phyloP scores from a whole-genome alignment of 2,113 vertebrate genomes.

The Plectropomus leopardus region DNA sequence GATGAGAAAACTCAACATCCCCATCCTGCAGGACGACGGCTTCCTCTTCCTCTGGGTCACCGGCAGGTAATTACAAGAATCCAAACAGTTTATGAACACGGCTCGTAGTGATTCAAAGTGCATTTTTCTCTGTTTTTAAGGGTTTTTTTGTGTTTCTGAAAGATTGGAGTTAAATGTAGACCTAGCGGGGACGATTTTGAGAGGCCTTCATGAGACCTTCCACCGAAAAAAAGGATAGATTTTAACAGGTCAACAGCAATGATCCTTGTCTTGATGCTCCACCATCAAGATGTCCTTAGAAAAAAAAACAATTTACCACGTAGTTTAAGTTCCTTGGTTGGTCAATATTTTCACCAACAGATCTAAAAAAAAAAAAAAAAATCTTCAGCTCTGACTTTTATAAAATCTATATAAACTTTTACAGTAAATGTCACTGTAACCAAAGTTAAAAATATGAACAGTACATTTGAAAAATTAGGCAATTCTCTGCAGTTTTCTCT shows the following conservation, averaged over 20 bases:
- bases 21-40: conserved; percentile 93
- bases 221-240: too few relatives aligned
- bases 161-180: too few relatives aligned
- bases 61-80: conserved; percentile 85
- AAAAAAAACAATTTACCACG: background rate
- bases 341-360: background rate
- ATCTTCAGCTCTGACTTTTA: too few relatives aligned
- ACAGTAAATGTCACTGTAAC: background rate
- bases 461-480: background rate
- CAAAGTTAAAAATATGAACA: background rate
- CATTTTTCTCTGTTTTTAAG: too few relatives aligned
- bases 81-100: too few relatives aligned
- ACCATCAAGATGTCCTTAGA: background rate
- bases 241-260: too few relatives aligned
- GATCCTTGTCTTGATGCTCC: background rate
- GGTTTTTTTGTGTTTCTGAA: too few relatives aligned
- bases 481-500: background rate
- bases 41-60: conserved; percentile 98
- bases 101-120: too few relatives aligned
- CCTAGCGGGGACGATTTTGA: too few relatives aligned
- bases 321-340: background rate
- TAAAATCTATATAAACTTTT: too few relatives aligned
- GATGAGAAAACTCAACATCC: conserved; percentile 96
- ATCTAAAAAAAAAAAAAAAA: background rate
- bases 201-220: too few relatives aligned